These are phyloP conservation scores for Nannospalax galili DNA, from an alignment of 2,113 vertebrate genomes.

Conservation along the genomic window DNA sequence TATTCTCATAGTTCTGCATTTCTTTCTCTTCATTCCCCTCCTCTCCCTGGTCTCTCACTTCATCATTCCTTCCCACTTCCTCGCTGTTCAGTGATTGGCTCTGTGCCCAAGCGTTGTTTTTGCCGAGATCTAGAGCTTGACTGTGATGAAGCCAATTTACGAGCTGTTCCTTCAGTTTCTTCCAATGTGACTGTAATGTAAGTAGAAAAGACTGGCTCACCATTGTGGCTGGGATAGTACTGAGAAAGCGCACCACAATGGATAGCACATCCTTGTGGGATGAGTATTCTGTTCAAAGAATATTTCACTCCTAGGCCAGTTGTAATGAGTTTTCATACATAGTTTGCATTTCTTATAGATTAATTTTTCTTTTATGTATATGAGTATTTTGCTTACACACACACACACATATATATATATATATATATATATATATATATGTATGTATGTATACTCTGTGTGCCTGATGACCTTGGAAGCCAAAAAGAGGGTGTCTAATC, in stretches of 20 bases:
- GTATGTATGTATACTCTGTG: too few relatives aligned
- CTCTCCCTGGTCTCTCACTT: neutral
- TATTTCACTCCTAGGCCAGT: neutral
- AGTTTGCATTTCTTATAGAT: too few relatives aligned
- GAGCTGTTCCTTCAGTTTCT: constrained; percentile 89
- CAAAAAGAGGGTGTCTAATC: too few relatives aligned
- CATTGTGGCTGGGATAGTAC: neutral
- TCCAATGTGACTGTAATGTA: constrained; percentile 95
- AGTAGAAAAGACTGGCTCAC: constrained; percentile 84
- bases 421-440: too few relatives aligned
- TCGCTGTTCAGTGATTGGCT: constrained; percentile 87
- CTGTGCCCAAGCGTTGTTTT: constrained; percentile 89
- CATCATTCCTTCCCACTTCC: neutral
- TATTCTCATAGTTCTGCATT: neutral
- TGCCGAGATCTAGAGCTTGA: constrained; percentile 92
- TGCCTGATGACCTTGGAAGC: too few relatives aligned
- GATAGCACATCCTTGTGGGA: neutral
- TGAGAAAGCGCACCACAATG: neutral
- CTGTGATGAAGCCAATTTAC: constrained; percentile 90
- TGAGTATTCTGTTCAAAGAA: constrained; percentile 17
- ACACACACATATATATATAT: too few relatives aligned
- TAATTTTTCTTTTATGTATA: neutral
- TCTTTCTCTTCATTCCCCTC: neutral
- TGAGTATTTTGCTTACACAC: too few relatives aligned
- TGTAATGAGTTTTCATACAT: neutral